Base-by-base conservation (phyloP, 2,888 invertebrate species). In the Tillus elongatus region DNA sequence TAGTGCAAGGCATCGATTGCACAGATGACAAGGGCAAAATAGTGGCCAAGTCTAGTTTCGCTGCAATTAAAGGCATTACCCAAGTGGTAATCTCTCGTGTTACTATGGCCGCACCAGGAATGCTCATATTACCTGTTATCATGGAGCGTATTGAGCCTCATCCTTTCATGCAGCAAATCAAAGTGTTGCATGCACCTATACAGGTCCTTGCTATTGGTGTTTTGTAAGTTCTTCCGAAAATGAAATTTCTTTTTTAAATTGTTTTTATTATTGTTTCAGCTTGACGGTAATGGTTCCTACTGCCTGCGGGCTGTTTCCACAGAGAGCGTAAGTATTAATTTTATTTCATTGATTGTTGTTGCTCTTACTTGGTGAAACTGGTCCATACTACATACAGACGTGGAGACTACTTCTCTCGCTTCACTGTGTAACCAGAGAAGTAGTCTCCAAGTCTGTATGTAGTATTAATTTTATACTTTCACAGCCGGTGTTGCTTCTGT, bases 41-140 rank as follows among this genome's bases (percentile, higher is more conserved):
- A 30, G 50, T 66, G 1, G 61, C 62, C 0, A 60, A 75, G 49
- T 80, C 80, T 2, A 75, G 75, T 48, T 41, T 86, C 1, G 91
- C 90, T 0, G 86, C 90, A 1, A 73, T 68, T 1, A 86, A 89
- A 59, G 91, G 89, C 4, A 89, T 91, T 34, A 75, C 80, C 13
- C 82, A 90, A 63, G 85, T 85, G 1, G 69, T 67, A 59, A 0
- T 81, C 13, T 82, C 80, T 46, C 67, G 91, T 50, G 89, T 90
- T 54, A 66, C 75, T 13, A 91, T 92, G 86, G 87, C 87, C 38
- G 84, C 89, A 1, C 91, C 91, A 0, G 89, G 89, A 35, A 91
- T 92, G 91, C 60, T 88, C 29, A 67, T 90, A 4, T 67, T 91
- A 41, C 92, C 92, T 0, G 66, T 90, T 0, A 77, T 91, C 19